A percentile compares a stretch with the other conserved stretches of the same genome.
phyloP scores from a whole-genome alignment of 2,113 vertebrate species.

The Sinocyclocheilus anshuiensis region DNA sequence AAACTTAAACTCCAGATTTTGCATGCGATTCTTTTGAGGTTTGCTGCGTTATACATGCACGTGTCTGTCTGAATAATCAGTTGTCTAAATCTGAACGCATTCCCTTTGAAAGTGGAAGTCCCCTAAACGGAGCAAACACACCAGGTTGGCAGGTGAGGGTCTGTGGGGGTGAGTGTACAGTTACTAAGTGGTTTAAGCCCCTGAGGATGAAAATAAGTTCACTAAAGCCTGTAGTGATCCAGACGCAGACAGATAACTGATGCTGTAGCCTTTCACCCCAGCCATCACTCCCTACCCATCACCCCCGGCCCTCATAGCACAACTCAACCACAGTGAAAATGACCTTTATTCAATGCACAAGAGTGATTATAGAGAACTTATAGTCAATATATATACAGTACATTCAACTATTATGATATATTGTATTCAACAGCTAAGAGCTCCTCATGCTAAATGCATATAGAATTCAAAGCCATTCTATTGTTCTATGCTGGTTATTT shows the following conservation, averaged over 20 bases:
- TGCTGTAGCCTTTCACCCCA: slow-evolving; percentile 39
- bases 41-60: background rate
- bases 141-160: slow-evolving; percentile 44
- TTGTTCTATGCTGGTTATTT: no score
- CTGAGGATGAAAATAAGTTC: slow-evolving; percentile 50
- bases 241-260: slow-evolving; percentile 58
- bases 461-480: no score
- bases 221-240: slow-evolving; percentile 49
- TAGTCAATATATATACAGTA: background rate
- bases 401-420: background rate
- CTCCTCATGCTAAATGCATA: background rate
- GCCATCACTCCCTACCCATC: background rate
- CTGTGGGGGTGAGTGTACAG: slow-evolving; percentile 48
- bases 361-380: background rate
- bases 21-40: background rate
- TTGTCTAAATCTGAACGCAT: slow-evolving; percentile 1
- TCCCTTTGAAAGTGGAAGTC: slow-evolving; percentile 40
- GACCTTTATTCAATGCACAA: background rate
- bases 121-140: slow-evolving; percentile 60
- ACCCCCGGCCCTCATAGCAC: background rate
- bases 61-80: background rate
- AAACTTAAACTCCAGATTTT: background rate
- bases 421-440: background rate
- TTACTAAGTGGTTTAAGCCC: slow-evolving; percentile 52
- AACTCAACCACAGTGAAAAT: background rate